Percentiles rank a stretch among this genome's conserved stretches.
These are phyloP conservation scores for Pantherophis guttatus DNA, from an alignment of 2,113 vertebrate genomes.

Conservation along the genomic window DNA sequence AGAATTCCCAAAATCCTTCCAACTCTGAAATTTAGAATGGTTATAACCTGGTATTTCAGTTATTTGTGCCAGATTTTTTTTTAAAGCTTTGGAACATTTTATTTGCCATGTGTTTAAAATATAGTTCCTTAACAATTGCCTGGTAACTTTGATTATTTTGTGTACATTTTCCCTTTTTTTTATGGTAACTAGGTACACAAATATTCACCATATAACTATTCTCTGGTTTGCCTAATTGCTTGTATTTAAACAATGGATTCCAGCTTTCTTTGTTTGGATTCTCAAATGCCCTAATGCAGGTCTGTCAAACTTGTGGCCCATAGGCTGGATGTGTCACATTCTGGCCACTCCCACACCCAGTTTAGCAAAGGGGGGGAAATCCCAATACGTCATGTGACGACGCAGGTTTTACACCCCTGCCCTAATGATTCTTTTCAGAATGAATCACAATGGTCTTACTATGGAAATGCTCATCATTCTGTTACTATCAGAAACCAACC, in stretches of 20 bases:
- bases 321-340: too few species aligned
- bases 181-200: neutral
- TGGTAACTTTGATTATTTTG: neutral
- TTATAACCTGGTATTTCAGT: neutral
- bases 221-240: neutral
- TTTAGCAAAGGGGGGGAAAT: too few species aligned
- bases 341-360: too few species aligned
- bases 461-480: rapidly evolving
- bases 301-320: too few species aligned
- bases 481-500: neutral
- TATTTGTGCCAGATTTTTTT: neutral
- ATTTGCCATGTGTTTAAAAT: neutral
- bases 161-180: neutral
- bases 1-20: rapidly evolving
- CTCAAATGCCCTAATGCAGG: neutral
- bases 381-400: too few species aligned
- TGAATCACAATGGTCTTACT: neutral
- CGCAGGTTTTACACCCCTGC: too few species aligned
- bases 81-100: conserved; percentile 21
- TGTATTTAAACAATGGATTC: conserved; percentile 26
- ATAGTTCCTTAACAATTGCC: rapidly evolving
- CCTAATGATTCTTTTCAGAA: neutral
- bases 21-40: rapidly evolving
- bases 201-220: conserved; percentile 30
- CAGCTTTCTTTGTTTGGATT: conserved; percentile 4